Conservation (phyloP, 92 coral and sea anemone genomes). For the Pocillopora meandrina region DNA sequence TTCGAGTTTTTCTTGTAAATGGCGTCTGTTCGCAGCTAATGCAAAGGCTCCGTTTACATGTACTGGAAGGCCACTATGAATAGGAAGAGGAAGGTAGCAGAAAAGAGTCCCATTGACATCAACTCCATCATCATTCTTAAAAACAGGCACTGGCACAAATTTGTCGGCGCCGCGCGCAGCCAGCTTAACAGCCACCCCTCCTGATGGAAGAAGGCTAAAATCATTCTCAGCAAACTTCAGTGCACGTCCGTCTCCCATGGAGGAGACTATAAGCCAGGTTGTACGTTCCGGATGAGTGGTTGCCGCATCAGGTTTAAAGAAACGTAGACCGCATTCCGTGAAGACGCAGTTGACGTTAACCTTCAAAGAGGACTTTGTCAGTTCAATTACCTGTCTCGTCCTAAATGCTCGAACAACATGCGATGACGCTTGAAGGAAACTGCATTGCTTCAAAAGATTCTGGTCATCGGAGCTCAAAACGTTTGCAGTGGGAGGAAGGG, state of each 20-base stretch:
- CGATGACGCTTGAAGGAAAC: constrained; percentile 37
- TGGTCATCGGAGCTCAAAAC: constrained; percentile 40
- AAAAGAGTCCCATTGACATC: constrained; percentile 50
- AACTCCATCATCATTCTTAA: neutral
- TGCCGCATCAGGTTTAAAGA: neutral
- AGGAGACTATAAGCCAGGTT: constrained; percentile 73
- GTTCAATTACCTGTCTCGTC: neutral
- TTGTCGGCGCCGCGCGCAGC: neutral
- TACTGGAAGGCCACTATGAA: constrained; percentile 3
- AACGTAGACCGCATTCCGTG: constrained; percentile 28
- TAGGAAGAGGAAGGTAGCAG: constrained; percentile 79
- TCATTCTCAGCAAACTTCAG: constrained; percentile 44
- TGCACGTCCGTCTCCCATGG: constrained; percentile 62
- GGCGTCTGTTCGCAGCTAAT: constrained; percentile 65
- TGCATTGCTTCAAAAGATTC: constrained; percentile 51
- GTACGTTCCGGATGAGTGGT: neutral
- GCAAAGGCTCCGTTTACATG: constrained; percentile 72
- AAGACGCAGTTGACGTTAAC: constrained; percentile 21
- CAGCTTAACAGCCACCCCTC: constrained; percentile 71
- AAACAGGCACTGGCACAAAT: constrained; percentile 22
- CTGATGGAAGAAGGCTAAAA: constrained; percentile 67
- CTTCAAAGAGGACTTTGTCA: constrained; percentile 41
- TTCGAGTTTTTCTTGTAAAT: constrained; percentile 53
- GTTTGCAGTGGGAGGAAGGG: constrained; percentile 47
- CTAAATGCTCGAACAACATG: neutral